Evolutionary conservation across 2,888 invertebrate genomes (phyloP), one percentile per base, ranked within the genome.

Genomic region (Eupithecia exiguata): DNA sequence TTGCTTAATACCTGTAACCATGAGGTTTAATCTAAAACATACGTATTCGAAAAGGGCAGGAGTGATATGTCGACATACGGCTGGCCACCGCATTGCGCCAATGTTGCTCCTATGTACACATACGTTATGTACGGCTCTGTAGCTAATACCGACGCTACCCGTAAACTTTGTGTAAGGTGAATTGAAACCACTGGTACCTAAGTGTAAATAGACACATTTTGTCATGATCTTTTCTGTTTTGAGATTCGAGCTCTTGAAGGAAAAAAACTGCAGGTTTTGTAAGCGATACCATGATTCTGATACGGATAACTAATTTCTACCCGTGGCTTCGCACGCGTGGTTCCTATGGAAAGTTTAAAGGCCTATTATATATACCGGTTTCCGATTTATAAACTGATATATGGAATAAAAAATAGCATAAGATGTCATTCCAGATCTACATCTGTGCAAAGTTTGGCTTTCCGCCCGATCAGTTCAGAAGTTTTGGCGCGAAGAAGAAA

Each of bases 41-140:
- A 88, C 77, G 82, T 76, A 82, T 80, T 80, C 83, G 89, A 87
- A 91, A 93, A 92, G 91, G 91, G 92, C 91, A 91, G 87, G 86
- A 91, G 89, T 89, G 90, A 91, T 92, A 88, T 92, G 92, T 92
- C 90, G 92, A 91, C 92, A 92, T 87, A 89, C 88, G 91, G 86
- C 88, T 88, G 89, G 87, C 88, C 90, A 89, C 93, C 92, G 93
- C 93, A 93, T 89, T 93, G 93, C 93, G 93, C 92, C 92, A 92
- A 87, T 88, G 88, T 87, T 88, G 85, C 89, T 91, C 89, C 88
- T 91, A 89, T 91, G 90, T 90, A 92, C 90, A 91, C 91, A 90
- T 86, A 86, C 82, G 85, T 84, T 88, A 89, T 89, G 88, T 88
- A 86, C 88, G 85, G 86, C 88, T 88, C 86, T 84, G 84, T 84